Base-by-base conservation (phyloP, 2,797 vertebrate species). In the Rhadinocentrus ornatus region DNA sequence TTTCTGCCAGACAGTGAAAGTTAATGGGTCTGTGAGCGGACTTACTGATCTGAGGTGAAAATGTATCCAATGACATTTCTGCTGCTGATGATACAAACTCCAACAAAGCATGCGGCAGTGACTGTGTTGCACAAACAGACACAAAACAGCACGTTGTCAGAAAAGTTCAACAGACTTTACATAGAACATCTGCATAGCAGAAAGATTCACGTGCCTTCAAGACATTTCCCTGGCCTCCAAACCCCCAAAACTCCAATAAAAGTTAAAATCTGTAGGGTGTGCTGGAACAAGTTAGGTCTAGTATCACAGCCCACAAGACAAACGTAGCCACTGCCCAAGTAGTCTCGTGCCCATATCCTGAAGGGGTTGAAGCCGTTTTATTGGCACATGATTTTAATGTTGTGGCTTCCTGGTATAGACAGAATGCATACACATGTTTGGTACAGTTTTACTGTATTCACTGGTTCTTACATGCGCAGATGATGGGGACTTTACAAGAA, bases 381-480 rank as follows among this genome's bases (percentile, higher is more conserved):
- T 18, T 44, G 41, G 41, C 16, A 6, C 16, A 44, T 18, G 41
- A 4, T 44, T 44, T 44, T 18, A 7, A 18, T 16, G 41, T 18
- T 18, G 41, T 18, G 16, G 41, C 41, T 44, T 6, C 11, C 37
- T 39, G 37, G 4, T 39, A 16, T 39, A 16, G 2, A 39, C 13
- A 39, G 4, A 15, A 39, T 16, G 15, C 37, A 16, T 13, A n/a
- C n/a, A n/a, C n/a, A n/a, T 20, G 8, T 46, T n/a, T 46, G 18
- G 24, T 1, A 27, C 13, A 41, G 6, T 16, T 26, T 22, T 48
- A 18, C 48, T 35, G 12, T n/a, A 27, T 9, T 2, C 16, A 60
- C n/a, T 37, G 29, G 27, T 24, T 75, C 91, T 88, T 86, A 97
- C 95, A 77, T 91, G 93, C 78, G 83, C 94, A 93, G 35, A 96